Evolutionary conservation across 2,113 vertebrate genomes (phyloP).

Genomic region (Pongo pygmaeus): DNA sequence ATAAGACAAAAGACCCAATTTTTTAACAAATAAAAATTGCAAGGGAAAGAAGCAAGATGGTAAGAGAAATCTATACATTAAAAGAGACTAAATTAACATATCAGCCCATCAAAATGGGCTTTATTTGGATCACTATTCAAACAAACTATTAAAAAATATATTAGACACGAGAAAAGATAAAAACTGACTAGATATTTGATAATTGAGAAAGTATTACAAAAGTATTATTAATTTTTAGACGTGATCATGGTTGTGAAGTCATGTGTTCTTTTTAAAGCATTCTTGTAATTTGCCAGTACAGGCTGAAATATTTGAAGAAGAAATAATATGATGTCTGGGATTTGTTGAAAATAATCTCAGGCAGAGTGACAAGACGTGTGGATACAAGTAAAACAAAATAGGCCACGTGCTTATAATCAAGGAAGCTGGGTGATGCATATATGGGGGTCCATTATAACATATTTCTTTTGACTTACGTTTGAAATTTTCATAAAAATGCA

Average conservation of each 20-base stretch:
- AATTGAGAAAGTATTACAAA: neutral
- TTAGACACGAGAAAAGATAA: neutral
- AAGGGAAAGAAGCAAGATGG: neutral
- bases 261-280: neutral
- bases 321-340: neutral
- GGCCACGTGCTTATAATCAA: neutral
- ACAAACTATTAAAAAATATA: constrained; percentile 2
- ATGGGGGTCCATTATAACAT: neutral
- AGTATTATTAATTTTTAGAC: neutral
- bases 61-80: neutral
- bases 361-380: neutral
- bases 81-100: neutral
- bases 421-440: neutral
- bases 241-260: neutral
- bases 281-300: neutral
- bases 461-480: neutral
- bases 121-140: neutral
- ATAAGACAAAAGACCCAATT: neutral
- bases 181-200: neutral
- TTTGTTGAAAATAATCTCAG: neutral
- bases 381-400: neutral
- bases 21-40: neutral
- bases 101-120: neutral
- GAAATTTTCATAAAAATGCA: neutral
- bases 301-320: neutral